Evolutionary conservation across 2,888 invertebrate genomes (phyloP).

Genomic region (Caenorhabditis sp.): DNA sequence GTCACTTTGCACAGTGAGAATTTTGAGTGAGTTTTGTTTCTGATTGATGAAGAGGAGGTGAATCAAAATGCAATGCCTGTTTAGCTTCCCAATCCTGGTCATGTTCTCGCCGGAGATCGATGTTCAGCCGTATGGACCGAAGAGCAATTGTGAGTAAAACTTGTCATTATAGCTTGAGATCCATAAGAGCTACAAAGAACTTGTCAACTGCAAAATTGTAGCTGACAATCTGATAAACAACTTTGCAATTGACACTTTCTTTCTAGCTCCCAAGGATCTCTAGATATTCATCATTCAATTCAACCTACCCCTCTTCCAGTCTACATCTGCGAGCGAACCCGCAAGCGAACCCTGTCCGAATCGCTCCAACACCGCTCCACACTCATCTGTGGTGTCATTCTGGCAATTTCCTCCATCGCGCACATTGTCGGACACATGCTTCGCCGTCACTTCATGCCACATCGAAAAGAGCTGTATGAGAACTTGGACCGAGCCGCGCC

Average conservation of each 20-base stretch:
- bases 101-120: constrained; percentile 79
- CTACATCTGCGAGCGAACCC: constrained; percentile 79
- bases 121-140: constrained; percentile 78
- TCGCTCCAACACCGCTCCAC: constrained; percentile 78
- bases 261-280: background rate
- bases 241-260: no score
- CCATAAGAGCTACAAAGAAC: background rate
- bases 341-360: constrained; percentile 77
- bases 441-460: constrained; percentile 76
- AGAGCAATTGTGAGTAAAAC: constrained; percentile 76
- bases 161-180: background rate
- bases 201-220: constrained; percentile 10
- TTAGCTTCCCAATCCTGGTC: constrained; percentile 73
- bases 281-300: no score
- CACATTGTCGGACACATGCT: constrained; percentile 75
- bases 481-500: constrained; percentile 40
- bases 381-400: constrained; percentile 77
- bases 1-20: constrained; percentile 73
- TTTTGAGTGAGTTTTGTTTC: constrained; percentile 73
- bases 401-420: constrained; percentile 77
- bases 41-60: background rate
- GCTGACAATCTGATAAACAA: no score
- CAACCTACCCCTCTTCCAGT: constrained; percentile 72
- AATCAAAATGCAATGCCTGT: constrained; percentile 11
- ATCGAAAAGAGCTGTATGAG: constrained; percentile 75